Percentiles rank a stretch among this genome's conserved stretches.
phyloP scores from a whole-genome alignment of 2,113 vertebrate species.

The Aspidoscelis tigris region DNA sequence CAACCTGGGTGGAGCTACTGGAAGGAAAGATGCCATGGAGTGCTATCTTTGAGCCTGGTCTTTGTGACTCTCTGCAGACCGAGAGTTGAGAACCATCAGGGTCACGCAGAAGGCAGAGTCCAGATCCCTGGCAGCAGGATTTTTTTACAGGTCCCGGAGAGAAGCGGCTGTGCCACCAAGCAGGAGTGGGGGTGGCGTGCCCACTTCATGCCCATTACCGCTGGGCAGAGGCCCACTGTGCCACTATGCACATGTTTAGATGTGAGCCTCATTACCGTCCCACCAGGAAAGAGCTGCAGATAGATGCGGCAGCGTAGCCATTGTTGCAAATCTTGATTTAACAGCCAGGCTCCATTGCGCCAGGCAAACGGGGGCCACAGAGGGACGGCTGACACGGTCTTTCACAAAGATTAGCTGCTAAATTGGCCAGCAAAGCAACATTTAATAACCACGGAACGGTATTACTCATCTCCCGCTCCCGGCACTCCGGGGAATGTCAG shows the following conservation, averaged over 20 bases:
- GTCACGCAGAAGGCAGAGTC: too few relatives aligned
- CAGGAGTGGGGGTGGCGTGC: fast-evolving
- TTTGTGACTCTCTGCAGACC: not conserved
- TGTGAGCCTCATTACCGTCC: constrained; percentile 16
- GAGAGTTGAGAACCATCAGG: constrained; percentile 22
- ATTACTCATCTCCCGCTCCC: constrained; percentile 63
- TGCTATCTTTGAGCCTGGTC: too few relatives aligned
- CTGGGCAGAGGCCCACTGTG: not conserved
- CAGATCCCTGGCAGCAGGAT: not conserved
- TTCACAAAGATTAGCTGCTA: constrained; percentile 70
- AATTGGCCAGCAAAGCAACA: constrained; percentile 71
- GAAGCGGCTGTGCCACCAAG: constrained; percentile 3
- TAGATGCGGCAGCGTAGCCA: constrained; percentile 51
- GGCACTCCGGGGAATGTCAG: constrained; percentile 51
- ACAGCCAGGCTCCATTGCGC: constrained; percentile 64
- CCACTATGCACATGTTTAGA: constrained; percentile 3
- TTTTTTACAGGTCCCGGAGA: fast-evolving
- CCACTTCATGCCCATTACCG: not conserved
- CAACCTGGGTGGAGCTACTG: too few relatives aligned
- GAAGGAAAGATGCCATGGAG: too few relatives aligned
- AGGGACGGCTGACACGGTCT: constrained; percentile 59
- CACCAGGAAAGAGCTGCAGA: constrained; percentile 4
- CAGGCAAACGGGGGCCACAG: constrained; percentile 58
- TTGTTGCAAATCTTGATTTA: constrained; percentile 68
- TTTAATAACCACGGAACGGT: constrained; percentile 62